Evolutionary conservation across 2,797 vertebrate genomes (phyloP).

Genomic region (Eleutherodactylus coqui): DNA sequence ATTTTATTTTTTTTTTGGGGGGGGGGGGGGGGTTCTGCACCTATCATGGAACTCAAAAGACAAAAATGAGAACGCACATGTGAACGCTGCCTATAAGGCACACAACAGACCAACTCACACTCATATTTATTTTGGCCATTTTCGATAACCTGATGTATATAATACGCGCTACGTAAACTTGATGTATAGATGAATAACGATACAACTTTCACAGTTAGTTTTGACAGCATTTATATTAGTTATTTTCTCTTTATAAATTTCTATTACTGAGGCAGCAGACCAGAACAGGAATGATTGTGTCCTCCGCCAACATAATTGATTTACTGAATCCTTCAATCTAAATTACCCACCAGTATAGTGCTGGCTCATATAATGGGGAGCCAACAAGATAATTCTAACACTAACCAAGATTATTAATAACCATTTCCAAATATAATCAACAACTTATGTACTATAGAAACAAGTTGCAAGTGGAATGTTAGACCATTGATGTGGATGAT

Average conservation of each 20-base stretch:
- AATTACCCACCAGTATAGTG: constrained; percentile 13
- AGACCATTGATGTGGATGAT: background rate
- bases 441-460: background rate
- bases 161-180: background rate
- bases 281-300: constrained; percentile 26
- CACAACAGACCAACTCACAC: too few species aligned
- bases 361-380: background rate
- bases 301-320: constrained; percentile 17
- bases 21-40: too few species aligned
- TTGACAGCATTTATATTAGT: constrained; percentile 10
- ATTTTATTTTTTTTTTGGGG: too few species aligned
- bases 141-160: background rate
- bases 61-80: too few species aligned
- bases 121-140: background rate
- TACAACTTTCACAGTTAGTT: background rate
- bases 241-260: background rate
- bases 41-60: too few species aligned
- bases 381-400: background rate
- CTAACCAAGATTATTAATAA: constrained; percentile 1
- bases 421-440: background rate
- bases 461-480: background rate
- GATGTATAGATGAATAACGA: background rate
- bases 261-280: constrained; percentile 5
- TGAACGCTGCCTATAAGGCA: too few species aligned
- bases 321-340: constrained; percentile 28